Percentiles rank a stretch among this genome's conserved stretches.
phyloP scores from a whole-genome alignment of 92 coral and sea anemone genomes.

The Paramuricea clavata region DNA sequence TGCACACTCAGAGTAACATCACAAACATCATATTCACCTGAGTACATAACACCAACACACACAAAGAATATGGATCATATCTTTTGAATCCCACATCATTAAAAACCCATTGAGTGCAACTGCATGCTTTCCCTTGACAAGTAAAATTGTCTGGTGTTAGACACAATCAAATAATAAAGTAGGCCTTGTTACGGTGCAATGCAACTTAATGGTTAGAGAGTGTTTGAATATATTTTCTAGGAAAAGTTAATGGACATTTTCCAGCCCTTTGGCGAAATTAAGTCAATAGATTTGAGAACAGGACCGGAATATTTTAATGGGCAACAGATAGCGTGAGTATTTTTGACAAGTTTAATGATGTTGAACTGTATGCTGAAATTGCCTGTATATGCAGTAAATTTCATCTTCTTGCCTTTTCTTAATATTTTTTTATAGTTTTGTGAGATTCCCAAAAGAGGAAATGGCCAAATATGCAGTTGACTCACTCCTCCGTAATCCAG shows the following conservation, averaged over 20 bases:
- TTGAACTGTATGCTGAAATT: background rate
- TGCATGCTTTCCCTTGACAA: too few relatives aligned
- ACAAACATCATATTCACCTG: too few relatives aligned
- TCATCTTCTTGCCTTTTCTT: background rate
- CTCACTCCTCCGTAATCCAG: background rate
- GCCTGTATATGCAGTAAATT: background rate
- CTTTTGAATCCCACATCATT: too few relatives aligned
- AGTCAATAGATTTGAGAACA: background rate
- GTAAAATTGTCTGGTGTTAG: too few relatives aligned
- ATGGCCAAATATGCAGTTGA: slow-evolving; percentile 19
- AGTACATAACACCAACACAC: too few relatives aligned
- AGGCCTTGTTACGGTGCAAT: too few relatives aligned
- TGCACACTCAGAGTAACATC: too few relatives aligned
- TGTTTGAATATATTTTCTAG: too few relatives aligned
- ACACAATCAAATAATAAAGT: too few relatives aligned
- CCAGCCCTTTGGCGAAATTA: slow-evolving; percentile 31
- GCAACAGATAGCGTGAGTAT: slow-evolving; percentile 24
- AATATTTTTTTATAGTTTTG: slow-evolving; percentile 24
- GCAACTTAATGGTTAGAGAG: too few relatives aligned
- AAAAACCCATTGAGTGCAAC: too few relatives aligned
- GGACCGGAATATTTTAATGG: background rate
- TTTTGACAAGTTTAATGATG: background rate
- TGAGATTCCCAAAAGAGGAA: slow-evolving; percentile 15
- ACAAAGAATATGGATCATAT: too few relatives aligned
- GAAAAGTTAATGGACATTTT: slow-evolving; percentile 18